Percentiles rank a stretch among this genome's conserved stretches.
phyloP scores from a whole-genome alignment of 2,888 invertebrate species.

The Drosophila siamana region DNA sequence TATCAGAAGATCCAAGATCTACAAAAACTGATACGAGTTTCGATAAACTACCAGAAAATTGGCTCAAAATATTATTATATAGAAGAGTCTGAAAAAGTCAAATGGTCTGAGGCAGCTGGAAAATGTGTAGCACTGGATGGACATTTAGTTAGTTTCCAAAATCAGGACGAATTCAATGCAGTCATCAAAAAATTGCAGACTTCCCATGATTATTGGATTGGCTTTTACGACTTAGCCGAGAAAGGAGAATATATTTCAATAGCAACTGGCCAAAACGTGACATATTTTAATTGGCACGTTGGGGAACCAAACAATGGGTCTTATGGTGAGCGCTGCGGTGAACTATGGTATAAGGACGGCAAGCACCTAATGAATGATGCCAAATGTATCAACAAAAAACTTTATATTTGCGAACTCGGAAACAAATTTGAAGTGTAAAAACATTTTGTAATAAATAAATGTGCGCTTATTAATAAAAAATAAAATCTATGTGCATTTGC shows the following conservation, averaged over 20 bases:
- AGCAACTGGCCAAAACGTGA: background rate
- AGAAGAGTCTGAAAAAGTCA: background rate
- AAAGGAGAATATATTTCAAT: constrained; percentile 9
- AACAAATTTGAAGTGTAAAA: background rate
- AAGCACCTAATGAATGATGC: constrained; percentile 8
- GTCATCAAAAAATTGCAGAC: background rate
- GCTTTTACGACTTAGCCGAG: constrained; percentile 1
- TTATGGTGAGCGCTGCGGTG: constrained; percentile 1
- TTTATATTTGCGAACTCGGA: constrained; percentile 1
- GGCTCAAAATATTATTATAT: constrained; percentile 20
- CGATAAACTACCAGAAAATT: background rate
- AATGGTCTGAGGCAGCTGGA: constrained; percentile 8
- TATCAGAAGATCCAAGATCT: background rate
- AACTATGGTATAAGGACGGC: constrained; percentile 9
- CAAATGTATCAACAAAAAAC: background rate
- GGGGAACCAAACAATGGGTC: background rate
- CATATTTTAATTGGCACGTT: background rate
- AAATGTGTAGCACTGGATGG: constrained; percentile 6
- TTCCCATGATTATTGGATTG: background rate
- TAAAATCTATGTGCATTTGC: too few relatives aligned
- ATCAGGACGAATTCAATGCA: background rate
- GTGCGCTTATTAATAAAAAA: too few relatives aligned
- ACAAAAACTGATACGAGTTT: background rate
- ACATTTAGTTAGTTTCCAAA: constrained; percentile 7
- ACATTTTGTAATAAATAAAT: too few relatives aligned